phyloP scores from a whole-genome alignment of 2,888 invertebrate genomes.

The Acleris emargana region DNA sequence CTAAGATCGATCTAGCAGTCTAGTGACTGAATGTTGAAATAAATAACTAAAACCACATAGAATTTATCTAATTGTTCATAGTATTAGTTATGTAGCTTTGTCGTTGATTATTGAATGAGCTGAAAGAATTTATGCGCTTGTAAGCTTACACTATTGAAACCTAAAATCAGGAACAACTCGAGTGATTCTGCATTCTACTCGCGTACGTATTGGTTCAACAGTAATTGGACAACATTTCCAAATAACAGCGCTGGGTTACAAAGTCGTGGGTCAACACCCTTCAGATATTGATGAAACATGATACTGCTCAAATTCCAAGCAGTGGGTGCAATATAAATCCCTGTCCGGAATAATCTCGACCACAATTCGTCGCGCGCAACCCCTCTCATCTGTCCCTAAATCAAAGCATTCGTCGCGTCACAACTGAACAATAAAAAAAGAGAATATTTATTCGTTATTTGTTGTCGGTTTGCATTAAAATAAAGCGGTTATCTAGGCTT shows the following conservation, averaged over 20 bases:
- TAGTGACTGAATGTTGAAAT: no score
- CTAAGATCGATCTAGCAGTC: no score
- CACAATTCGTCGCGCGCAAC: constrained; percentile 73
- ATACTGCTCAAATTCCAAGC: constrained; percentile 65
- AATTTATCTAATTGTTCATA: no score
- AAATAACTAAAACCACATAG: no score
- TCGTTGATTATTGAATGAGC: no score
- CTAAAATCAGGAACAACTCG: not conserved
- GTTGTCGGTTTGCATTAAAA: constrained; percentile 82
- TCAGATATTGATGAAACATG: constrained; percentile 70
- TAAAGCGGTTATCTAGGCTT: constrained; percentile 78
- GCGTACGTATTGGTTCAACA: constrained; percentile 28
- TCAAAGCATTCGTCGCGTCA: constrained; percentile 75
- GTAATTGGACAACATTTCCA: constrained; percentile 45
- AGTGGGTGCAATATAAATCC: constrained; percentile 71
- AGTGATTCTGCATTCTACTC: constrained; percentile 2
- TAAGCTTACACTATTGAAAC: no score
- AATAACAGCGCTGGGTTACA: constrained; percentile 43
- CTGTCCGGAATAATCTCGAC: constrained; percentile 70
- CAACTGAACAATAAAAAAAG: constrained; percentile 76
- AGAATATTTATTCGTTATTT: constrained; percentile 82
- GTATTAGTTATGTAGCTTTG: no score
- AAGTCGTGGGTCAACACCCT: constrained; percentile 52
- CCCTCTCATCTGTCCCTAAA: constrained; percentile 73
- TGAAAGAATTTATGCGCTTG: no score